Percentiles rank a stretch among this genome's conserved stretches.
Conservation (phyloP, 2,888 invertebrate genomes). For the Volucella inanis region DNA sequence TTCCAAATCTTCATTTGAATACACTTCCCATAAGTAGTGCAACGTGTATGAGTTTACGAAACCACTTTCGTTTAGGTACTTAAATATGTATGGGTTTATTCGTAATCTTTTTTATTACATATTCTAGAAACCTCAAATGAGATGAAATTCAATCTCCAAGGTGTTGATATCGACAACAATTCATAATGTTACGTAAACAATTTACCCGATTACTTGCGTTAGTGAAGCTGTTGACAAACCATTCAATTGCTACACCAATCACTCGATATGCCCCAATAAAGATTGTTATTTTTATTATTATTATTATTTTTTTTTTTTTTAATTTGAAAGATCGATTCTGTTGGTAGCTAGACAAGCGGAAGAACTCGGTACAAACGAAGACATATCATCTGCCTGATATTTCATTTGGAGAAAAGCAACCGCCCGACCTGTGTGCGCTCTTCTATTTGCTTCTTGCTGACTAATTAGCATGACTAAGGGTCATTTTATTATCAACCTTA, state of each 20-base stretch:
- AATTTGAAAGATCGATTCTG: constrained; percentile 66
- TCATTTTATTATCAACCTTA: constrained; percentile 55
- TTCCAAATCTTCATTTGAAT: too few species aligned
- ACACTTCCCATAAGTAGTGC: too few species aligned
- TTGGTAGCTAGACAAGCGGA: not conserved
- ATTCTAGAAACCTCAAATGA: not conserved
- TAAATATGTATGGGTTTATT: too few species aligned
- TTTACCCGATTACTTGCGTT: constrained; percentile 54
- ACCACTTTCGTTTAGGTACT: too few species aligned
- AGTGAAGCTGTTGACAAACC: constrained; percentile 39
- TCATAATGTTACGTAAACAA: constrained; percentile 56
- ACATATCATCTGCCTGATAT: constrained; percentile 42
- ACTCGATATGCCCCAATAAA: constrained; percentile 26
- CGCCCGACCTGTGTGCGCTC: constrained; percentile 26
- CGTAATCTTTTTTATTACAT: too few species aligned
- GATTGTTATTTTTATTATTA: constrained; percentile 31
- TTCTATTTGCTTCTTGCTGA: constrained; percentile 26
- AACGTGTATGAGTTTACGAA: too few species aligned
- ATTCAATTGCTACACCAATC: constrained; percentile 16
- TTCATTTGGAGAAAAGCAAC: not conserved
- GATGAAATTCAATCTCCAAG: constrained; percentile 43
- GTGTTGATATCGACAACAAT: constrained; percentile 15
- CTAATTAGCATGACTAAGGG: constrained; percentile 68
- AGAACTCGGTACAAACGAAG: not conserved
- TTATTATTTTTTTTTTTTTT: constrained; percentile 15